Evolutionary conservation across 2,888 invertebrate species (phyloP).

Genomic region (Agrotis segetum): DNA sequence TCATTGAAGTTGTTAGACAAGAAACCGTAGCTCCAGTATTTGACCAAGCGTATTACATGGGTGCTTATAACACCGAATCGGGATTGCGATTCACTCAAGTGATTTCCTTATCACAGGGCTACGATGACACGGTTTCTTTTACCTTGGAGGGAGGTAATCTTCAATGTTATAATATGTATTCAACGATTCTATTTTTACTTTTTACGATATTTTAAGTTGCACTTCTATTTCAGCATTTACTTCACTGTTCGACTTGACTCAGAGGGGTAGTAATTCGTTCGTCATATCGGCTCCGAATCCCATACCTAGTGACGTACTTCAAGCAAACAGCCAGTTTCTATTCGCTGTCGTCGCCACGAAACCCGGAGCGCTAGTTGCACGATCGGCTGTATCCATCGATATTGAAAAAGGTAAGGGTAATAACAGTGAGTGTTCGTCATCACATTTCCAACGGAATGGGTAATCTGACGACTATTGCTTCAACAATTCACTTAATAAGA

Average conservation of each 20-base stretch:
- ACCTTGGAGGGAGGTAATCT: conserved; percentile 72
- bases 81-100: conserved; percentile 68
- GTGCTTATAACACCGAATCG: conserved; percentile 66
- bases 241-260: conserved; percentile 58
- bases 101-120: conserved; percentile 71
- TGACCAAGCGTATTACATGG: conserved; percentile 73
- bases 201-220: background rate
- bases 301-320: conserved; percentile 65
- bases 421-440: conserved; percentile 19
- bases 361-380: conserved; percentile 54
- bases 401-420: conserved; percentile 68
- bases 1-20: conserved; percentile 72
- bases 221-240: conserved; percentile 62
- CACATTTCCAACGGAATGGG: background rate
- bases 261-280: conserved; percentile 42
- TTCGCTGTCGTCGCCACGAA: conserved; percentile 69
- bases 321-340: conserved; percentile 65
- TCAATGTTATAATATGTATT: background rate
- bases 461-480: background rate
- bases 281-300: conserved; percentile 25
- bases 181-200: background rate
- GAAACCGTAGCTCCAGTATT: conserved; percentile 70
- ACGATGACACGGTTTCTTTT: conserved; percentile 73
- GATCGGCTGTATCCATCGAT: conserved; percentile 70
- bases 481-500: background rate